These are phyloP conservation scores for Archips xylosteana DNA, from an alignment of 2,888 invertebrate genomes.

Conservation along the genomic window DNA sequence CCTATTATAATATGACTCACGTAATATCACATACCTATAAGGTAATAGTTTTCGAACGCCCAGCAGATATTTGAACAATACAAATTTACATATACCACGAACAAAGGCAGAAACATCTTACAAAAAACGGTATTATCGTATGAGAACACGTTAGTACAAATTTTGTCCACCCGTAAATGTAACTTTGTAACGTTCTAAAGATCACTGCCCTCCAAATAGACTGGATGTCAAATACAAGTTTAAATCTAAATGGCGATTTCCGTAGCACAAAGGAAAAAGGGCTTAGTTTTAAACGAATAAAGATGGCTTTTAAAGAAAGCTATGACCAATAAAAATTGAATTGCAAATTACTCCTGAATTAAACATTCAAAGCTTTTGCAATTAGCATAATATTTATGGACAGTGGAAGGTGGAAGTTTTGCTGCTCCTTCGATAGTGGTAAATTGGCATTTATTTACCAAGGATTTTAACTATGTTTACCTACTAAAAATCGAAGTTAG, in stretches of 20 bases:
- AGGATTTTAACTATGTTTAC: too few relatives aligned
- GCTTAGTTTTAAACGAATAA: background rate
- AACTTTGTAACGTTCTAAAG: background rate
- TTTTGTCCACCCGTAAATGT: background rate
- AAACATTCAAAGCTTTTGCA: slow-evolving; percentile 36
- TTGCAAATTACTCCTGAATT: slow-evolving; percentile 39
- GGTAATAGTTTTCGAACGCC: slow-evolving; percentile 15
- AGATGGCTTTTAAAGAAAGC: slow-evolving; percentile 5
- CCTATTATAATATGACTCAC: background rate
- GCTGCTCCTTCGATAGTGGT: background rate
- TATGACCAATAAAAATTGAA: slow-evolving; percentile 23
- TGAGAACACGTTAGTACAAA: background rate
- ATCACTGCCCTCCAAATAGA: slow-evolving; percentile 16
- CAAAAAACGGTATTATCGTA: background rate
- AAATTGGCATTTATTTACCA: background rate
- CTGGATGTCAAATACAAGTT: slow-evolving; percentile 20
- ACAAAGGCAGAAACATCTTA: too few relatives aligned
- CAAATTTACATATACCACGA: slow-evolving; percentile 3
- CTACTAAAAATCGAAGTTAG: too few relatives aligned
- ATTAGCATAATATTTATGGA: slow-evolving; percentile 31
- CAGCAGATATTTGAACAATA: slow-evolving; percentile 4
- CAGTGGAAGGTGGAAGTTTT: slow-evolving; percentile 13
- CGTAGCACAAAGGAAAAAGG: background rate
- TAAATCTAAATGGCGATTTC: slow-evolving; percentile 12
- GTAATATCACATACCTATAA: background rate